Evolutionary conservation across 37 sponge, comb jelly and placozoan species (phyloP).

Genomic region (Theonella swinhoei): DNA sequence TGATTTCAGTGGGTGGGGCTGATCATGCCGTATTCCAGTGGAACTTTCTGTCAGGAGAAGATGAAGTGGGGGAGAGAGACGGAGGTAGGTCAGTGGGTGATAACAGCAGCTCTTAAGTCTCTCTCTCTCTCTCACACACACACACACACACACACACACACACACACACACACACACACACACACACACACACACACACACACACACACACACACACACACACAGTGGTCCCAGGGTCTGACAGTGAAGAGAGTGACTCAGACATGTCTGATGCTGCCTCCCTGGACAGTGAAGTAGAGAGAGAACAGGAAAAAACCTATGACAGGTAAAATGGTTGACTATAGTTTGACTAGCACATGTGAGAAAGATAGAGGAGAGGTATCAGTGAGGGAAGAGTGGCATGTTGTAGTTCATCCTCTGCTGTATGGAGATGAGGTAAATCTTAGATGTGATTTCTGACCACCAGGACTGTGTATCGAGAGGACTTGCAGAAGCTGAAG

Average conservation of each 20-base stretch:
- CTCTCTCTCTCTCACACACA: background rate
- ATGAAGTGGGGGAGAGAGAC: slow-evolving; percentile 23
- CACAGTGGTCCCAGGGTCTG: slow-evolving; percentile 59
- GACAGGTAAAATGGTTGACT: slow-evolving; percentile 30
- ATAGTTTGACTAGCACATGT: background rate
- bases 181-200: too few species aligned
- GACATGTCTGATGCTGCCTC: slow-evolving; percentile 86
- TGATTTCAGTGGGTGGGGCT: slow-evolving; percentile 92
- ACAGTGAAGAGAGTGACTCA: slow-evolving; percentile 85
- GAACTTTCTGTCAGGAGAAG: slow-evolving; percentile 70
- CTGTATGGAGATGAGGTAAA: too few species aligned
- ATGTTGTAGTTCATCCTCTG: too few species aligned
- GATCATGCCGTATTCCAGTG: slow-evolving; percentile 98
- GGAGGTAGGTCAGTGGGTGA: background rate
- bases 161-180: too few species aligned
- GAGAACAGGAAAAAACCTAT: slow-evolving; percentile 78
- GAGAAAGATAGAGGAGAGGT: background rate
- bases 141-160: background rate
- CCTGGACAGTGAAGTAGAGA: slow-evolving; percentile 90
- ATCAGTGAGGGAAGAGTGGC: background rate
- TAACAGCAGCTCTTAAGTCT: background rate
- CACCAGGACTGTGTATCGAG: slow-evolving; percentile 68
- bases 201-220: background rate
- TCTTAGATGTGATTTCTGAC: too few species aligned
- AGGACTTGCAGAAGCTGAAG: slow-evolving; percentile 75